Evolutionary conservation across 2,888 invertebrate species (phyloP).

Genomic region (Choreutis nemorana): DNA sequence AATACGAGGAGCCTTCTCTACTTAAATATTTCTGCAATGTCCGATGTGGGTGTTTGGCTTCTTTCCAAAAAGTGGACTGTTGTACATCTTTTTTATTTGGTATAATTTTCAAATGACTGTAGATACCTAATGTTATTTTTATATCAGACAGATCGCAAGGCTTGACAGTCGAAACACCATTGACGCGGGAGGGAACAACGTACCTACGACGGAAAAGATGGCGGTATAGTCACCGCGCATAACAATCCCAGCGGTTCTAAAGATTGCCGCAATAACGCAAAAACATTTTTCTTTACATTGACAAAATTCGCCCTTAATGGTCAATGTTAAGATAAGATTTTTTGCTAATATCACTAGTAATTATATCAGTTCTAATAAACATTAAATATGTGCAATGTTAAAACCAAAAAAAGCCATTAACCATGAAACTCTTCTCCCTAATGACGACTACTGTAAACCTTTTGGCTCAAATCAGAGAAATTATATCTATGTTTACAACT

Average conservation of each 20-base stretch:
- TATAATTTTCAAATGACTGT: no score
- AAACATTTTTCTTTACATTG: conserved; percentile 51
- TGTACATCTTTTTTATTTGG: no score
- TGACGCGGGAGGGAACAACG: no score
- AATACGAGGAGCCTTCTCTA: no score
- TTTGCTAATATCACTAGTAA: conserved; percentile 39
- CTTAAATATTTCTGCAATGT: no score
- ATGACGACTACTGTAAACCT: conserved; percentile 31
- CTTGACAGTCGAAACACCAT: no score
- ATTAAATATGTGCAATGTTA: conserved; percentile 59
- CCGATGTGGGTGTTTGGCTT: no score
- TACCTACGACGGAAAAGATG: no score
- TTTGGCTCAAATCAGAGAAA: conserved; percentile 63
- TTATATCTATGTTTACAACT: conserved; percentile 49
- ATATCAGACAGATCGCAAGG: no score
- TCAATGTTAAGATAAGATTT: conserved; percentile 45
- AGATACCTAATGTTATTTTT: no score
- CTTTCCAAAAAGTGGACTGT: no score
- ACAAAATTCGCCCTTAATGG: conserved; percentile 39
- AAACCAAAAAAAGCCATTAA: conserved; percentile 64
- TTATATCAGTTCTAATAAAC: conserved; percentile 45
- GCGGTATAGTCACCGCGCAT: conserved; percentile 17
- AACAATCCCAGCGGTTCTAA: conserved; percentile 20
- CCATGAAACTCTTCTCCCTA: conserved; percentile 44
- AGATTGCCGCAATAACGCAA: conserved; percentile 28